Base-by-base conservation (phyloP, 2,888 invertebrate genomes). In the Diaperis boleti region DNA sequence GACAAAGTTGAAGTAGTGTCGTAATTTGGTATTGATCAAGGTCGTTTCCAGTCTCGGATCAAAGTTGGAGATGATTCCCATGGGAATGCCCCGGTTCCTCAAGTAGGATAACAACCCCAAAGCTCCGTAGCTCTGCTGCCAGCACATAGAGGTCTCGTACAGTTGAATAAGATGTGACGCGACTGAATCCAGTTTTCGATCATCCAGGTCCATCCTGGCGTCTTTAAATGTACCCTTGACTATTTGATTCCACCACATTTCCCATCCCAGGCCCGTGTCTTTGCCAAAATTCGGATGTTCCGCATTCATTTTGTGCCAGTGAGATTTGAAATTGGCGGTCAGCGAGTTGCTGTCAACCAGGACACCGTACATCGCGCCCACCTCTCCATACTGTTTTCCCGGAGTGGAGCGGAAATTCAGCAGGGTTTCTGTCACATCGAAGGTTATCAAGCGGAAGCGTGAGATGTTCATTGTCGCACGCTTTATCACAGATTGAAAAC, bases 21-120 rank as follows among this genome's bases (percentile, higher is more conserved):
- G 77, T n/a, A 96, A 79, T 56, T 85, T 86, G 29, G 90, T 83
- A 71, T 88, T 88, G 8, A 81, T 71, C 52, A 96, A 83, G 65
- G 95, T 86, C 3, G 84, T 82, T 62, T 87, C 84, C 1, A 96
- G 82, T 20, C 95, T 85, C 20, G 93, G 91, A 82, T 96, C 96
- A 82, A 91, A 94, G 81, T 96, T 96, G 3, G 96, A 94, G 69
- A 96, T 88, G 0, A 95, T 87, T 1, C 95, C 96, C 37, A 95
- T 70, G 7, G 78, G 72, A 8, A 86, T 73, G 15, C 81, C 79
- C 54, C 79, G 81, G 7, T 78, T 76, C 64, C 80, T 82, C 4
- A 94, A 79, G 63, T 85, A 84, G 15, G 86, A 81, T 1, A 95
- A 82, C n/a, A 94, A 80, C 57, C 87, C 86, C 6, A 85, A 76